A percentile compares a stretch with the other conserved stretches of the same genome.
phyloP scores from a whole-genome alignment of 2,113 vertebrate species.

The Pungitius pungitius region DNA sequence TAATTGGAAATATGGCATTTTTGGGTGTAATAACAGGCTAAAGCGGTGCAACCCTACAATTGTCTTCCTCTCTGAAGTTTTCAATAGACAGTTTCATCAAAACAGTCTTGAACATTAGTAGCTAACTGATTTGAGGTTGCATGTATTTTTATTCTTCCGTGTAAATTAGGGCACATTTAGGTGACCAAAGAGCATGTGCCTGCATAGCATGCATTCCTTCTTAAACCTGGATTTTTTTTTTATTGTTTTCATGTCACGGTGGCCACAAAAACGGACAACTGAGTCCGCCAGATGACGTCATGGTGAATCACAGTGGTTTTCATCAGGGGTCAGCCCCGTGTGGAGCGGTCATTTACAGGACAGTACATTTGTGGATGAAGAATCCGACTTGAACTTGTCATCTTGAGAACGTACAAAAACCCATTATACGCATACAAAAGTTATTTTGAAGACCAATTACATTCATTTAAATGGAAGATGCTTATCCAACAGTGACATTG shows the following conservation, averaged over 20 bases:
- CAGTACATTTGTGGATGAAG: background rate
- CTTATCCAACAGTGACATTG: background rate
- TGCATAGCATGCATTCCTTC: background rate
- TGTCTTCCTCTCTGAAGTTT: conserved; percentile 42
- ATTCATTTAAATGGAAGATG: background rate
- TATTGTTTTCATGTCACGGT: conserved; percentile 3
- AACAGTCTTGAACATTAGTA: conserved; percentile 10
- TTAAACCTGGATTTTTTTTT: background rate
- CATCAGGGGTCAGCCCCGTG: background rate
- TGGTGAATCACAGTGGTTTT: conserved; percentile 8
- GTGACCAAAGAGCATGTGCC: background rate
- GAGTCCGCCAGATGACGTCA: background rate
- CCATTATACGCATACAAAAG: background rate
- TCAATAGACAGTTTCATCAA: conserved; percentile 47
- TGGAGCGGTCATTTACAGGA: background rate
- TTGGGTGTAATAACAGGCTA: conserved; percentile 70
- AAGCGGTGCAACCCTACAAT: conserved; percentile 56
- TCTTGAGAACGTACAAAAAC: background rate
- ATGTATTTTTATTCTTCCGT: conserved; percentile 9
- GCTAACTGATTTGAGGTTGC: conserved; percentile 17
- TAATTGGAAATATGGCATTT: conserved; percentile 54
- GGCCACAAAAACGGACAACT: background rate
- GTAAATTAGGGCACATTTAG: conserved; percentile 9
- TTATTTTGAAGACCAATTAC: background rate
- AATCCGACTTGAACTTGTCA: background rate